Percentiles rank a stretch among this genome's conserved stretches.
Evolutionary conservation across 2,888 invertebrate genomes (phyloP).

Genomic region (Melanophora roralis): DNA sequence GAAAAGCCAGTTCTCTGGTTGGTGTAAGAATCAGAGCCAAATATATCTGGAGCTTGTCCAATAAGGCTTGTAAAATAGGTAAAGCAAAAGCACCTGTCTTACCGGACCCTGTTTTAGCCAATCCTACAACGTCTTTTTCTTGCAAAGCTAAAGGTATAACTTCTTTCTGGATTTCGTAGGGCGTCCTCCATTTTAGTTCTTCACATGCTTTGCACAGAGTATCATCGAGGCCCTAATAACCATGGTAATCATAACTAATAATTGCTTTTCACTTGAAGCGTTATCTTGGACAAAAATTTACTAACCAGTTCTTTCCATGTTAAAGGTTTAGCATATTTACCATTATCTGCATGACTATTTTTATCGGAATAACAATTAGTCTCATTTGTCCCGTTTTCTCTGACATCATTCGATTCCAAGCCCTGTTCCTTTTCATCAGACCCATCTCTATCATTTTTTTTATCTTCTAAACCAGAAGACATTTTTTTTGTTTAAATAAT

Average conservation of each 20-base stretch:
- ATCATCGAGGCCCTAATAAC: constrained; percentile 89
- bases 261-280: constrained; percentile 41
- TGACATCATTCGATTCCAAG: no score
- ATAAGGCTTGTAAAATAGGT: constrained; percentile 93
- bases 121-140: constrained; percentile 84
- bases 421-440: constrained; percentile 21
- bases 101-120: constrained; percentile 87
- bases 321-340: constrained; percentile 64
- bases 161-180: constrained; percentile 96
- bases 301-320: constrained; percentile 82
- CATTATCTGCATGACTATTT: not conserved
- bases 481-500: constrained; percentile 61
- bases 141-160: constrained; percentile 93
- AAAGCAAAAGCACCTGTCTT: constrained; percentile 99
- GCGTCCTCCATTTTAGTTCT: constrained; percentile 94
- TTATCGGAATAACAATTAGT: not conserved
- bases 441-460: constrained; percentile 66
- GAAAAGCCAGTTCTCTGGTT: constrained; percentile 97
- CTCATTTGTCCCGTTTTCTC: no score
- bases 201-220: constrained; percentile 93
- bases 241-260: constrained; percentile 52
- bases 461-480: constrained; percentile 74
- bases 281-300: constrained; percentile 9
- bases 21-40: constrained; percentile 96
- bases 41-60: constrained; percentile 94